Base-by-base conservation (phyloP, 2,113 vertebrate genomes). In the Grus americana region DNA sequence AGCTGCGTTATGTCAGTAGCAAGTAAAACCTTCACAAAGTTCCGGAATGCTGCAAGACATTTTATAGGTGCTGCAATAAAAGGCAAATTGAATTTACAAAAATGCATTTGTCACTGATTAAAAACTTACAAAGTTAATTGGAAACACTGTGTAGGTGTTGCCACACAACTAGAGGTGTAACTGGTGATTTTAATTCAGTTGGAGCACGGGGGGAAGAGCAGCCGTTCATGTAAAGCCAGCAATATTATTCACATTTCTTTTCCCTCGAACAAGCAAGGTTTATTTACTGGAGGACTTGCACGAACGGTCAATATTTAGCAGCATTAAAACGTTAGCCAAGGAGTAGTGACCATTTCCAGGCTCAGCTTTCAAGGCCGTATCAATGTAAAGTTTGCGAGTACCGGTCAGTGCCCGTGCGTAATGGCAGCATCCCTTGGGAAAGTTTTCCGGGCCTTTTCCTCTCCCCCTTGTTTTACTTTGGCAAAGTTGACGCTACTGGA, bases 1-100 rank as follows among this genome's bases (percentile, higher is more conserved):
- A 98, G 98, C 99, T 99, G 99, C 97, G 80, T 98, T 98, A 98
- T 99, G 99, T 99, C 99, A 99, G 98, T 98, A 98, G 98, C 99
- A 99, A 99, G 98, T 99, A 98, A 99, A 98, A 98, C 98, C 98
- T 98, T 99, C 98, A 98, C 98, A 99, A 98, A 99, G 98, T 98
- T 99, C 99, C 98, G 98, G 99, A 99, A 99, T 99, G 98, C 98
- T 99, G 97, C 98, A 99, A 99, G 99, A 98, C 98, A 88, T 98
- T 99, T 99, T 99, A 98, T 98, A 93, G 96, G 98, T 46, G 63
- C 95, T 95, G 97, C 98, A 98, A 98, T 98, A 98, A 98, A 98
- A 98, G 97, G 98, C 97, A 98, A 98, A 98, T 98, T 98, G 98
- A 98, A 98, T 98, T 98, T 98, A 98, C 98, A 98, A 98, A 98